Conservation (phyloP, 2,888 invertebrate genomes). For the Lithophane leautieri region DNA sequence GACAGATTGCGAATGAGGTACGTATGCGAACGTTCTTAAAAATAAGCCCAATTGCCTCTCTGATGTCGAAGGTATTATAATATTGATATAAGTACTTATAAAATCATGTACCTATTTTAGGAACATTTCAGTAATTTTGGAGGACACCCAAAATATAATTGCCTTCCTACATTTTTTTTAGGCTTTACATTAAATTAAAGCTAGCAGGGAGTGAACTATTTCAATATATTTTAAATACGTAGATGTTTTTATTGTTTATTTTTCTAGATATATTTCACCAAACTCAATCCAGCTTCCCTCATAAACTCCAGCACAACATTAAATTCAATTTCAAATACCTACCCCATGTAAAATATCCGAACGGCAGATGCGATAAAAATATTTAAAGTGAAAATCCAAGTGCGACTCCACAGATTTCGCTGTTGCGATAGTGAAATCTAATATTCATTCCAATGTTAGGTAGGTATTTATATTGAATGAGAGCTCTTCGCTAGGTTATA, state of each 20-base stretch:
- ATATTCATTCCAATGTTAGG: conserved; percentile 84
- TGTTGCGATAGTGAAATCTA: conserved; percentile 83
- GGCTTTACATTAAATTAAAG: too few relatives aligned
- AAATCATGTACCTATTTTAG: background rate
- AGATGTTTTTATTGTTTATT: too few relatives aligned
- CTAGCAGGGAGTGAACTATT: background rate
- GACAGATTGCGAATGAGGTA: too few relatives aligned
- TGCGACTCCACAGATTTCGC: conserved; percentile 71
- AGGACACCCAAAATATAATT: background rate
- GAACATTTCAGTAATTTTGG: background rate
- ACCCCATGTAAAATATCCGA: conserved; percentile 4
- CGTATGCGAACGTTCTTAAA: too few relatives aligned
- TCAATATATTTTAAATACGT: background rate
- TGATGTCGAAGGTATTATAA: background rate
- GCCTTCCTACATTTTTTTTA: too few relatives aligned
- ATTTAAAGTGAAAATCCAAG: conserved; percentile 32
- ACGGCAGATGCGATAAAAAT: conserved; percentile 16
- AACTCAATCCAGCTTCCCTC: background rate
- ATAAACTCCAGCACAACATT: background rate
- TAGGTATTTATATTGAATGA: conserved; percentile 82
- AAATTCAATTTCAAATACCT: conserved; percentile 4
- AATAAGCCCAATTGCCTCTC: too few relatives aligned
- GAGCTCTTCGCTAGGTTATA: conserved; percentile 71
- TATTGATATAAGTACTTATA: too few relatives aligned
- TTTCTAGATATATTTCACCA: background rate